Evolutionary conservation across 2,888 invertebrate species (phyloP), one percentile per base, ranked within the genome.

Genomic region (Cerastis rubricosa): DNA sequence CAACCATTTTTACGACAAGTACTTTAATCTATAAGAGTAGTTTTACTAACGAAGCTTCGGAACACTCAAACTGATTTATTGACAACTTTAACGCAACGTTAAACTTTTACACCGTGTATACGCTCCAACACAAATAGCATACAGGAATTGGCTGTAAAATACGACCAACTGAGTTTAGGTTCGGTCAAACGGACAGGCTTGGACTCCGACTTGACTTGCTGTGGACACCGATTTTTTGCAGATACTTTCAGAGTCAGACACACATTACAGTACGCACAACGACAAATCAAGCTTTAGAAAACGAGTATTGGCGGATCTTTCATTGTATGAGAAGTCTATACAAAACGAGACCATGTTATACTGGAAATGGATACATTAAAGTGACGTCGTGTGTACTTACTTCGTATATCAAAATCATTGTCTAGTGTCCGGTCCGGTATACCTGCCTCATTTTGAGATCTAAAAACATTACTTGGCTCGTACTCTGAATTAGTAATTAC

Each of bases 51-150:
- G 47, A 29, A 54, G 63, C 43, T 63, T 22, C 45, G 35, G n/a
- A 69, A 59, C 57, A 80, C 61, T 69, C 54, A 73, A 73, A 65
- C 22, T 70, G 65, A 85, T 84, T 80, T 72, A 81, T 85, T 25
- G 54, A 35, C 67, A 59, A 61, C 45, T 66, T 47, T 54, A 72
- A 81, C 68, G 59, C 49, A 40, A 63, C 66, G 17, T 81, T 68
- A 72, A 85, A 81, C 29, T 45, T 57, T 82, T 22, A 67, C 65
- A 84, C 49, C 51, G 19, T 63, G 43, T 70, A 43, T 81, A 59
- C 35, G 67, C 51, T 81, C 54, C n/a, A 74, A 66, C 49, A 67
- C 63, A 81, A 81, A 85, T 35, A 76, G 43, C 40, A 40, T 45
- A 22, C n/a, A 25, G 29, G 12, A 49, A 25, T 2, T 11, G 29